Percentiles rank a stretch among this genome's conserved stretches.
phyloP scores from a whole-genome alignment of 2,888 invertebrate genomes.

The Drosophila paramelanica region DNA sequence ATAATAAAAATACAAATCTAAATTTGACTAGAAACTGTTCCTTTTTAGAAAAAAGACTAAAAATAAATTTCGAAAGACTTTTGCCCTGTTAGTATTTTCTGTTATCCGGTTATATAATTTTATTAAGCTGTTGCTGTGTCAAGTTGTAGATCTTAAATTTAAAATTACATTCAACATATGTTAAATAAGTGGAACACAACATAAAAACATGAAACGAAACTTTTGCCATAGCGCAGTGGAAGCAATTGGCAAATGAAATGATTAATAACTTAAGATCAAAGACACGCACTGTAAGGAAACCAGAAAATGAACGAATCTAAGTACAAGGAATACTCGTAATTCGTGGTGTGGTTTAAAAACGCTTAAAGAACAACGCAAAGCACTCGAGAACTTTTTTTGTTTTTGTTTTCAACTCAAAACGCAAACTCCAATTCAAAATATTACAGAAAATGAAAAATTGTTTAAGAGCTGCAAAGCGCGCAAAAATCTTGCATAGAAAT shows the following conservation, averaged over 20 bases:
- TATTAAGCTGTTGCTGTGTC: slow-evolving; percentile 1
- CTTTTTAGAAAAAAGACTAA: not conserved
- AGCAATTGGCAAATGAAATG: slow-evolving; percentile 44
- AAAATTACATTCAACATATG: slow-evolving; percentile 33
- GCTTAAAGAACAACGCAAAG: slow-evolving; percentile 32
- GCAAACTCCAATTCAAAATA: slow-evolving; percentile 41
- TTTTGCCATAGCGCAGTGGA: slow-evolving; percentile 45
- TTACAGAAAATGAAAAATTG: slow-evolving; percentile 25
- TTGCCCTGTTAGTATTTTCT: not conserved
- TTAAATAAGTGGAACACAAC: slow-evolving; percentile 7
- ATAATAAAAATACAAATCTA: too few species aligned
- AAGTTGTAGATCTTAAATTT: slow-evolving; percentile 9
- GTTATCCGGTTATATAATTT: not conserved
- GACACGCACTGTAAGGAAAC: slow-evolving; percentile 33
- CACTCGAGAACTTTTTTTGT: slow-evolving; percentile 30
- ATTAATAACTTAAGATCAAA: slow-evolving; percentile 20
- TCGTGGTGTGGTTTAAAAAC: slow-evolving; percentile 51
- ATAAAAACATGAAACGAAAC: not conserved
- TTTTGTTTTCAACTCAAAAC: slow-evolving; percentile 29
- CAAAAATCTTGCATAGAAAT: slow-evolving; percentile 71
- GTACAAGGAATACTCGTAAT: slow-evolving; percentile 36
- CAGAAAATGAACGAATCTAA: slow-evolving; percentile 14
- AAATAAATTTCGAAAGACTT: not conserved
- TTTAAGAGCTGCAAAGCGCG: slow-evolving; percentile 56
- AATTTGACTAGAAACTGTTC: too few species aligned